Conservation (phyloP, 2,888 invertebrate species). For the Tricholauxania praeusta region DNA sequence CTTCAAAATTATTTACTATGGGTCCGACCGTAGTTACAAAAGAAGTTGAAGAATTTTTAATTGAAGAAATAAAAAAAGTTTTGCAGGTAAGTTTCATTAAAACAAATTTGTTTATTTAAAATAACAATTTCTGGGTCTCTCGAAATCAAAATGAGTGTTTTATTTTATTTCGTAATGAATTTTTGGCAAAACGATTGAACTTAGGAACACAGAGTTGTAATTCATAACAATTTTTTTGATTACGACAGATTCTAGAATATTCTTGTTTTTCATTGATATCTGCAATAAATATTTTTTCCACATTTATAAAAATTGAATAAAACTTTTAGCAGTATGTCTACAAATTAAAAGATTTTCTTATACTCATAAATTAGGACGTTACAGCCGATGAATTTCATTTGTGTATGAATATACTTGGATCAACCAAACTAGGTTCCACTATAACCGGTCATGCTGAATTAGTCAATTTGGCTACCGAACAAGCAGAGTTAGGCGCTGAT, state of each 20-base stretch:
- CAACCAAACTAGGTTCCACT: conserved; percentile 85
- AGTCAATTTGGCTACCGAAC: conserved; percentile 85
- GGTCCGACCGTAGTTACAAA: conserved; percentile 83
- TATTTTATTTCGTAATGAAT: no score
- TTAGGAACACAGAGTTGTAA: no score
- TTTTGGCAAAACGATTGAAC: no score
- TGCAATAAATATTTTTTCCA: not conserved
- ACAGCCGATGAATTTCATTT: conserved; percentile 92
- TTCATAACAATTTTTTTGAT: no score
- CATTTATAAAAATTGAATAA: conserved; percentile 11
- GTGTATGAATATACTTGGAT: conserved; percentile 86
- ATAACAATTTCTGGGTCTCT: no score
- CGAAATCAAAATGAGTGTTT: no score
- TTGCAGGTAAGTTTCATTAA: conserved; percentile 72
- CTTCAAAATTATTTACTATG: conserved; percentile 83
- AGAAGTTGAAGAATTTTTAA: conserved; percentile 87
- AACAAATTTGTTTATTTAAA: conserved; percentile 30
- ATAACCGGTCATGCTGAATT: conserved; percentile 88
- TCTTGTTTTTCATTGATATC: no score
- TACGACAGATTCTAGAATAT: no score
- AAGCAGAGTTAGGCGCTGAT: conserved; percentile 84
- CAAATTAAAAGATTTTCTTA: not conserved
- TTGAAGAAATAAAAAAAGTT: conserved; percentile 88
- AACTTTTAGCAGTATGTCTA: not conserved
- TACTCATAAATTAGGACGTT: conserved; percentile 76